phyloP scores from a whole-genome alignment of 2,113 vertebrate genomes.

The Pelecanoides urinatrix region DNA sequence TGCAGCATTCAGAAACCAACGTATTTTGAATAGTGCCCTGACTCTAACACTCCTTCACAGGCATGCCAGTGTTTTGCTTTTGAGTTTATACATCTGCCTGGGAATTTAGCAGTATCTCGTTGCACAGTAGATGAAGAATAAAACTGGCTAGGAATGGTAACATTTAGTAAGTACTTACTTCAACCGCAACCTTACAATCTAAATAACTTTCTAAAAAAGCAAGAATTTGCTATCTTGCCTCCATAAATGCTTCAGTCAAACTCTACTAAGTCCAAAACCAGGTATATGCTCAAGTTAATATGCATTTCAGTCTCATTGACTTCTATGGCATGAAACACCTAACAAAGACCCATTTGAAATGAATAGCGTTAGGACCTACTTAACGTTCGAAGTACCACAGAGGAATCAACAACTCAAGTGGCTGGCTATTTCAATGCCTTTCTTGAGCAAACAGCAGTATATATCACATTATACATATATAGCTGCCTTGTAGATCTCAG shows the following conservation, averaged over 20 bases:
- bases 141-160: background rate
- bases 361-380: background rate
- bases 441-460: background rate
- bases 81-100: slow-evolving; percentile 30
- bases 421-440: background rate
- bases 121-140: background rate
- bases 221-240: background rate
- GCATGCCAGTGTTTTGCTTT: background rate
- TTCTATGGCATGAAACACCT: background rate
- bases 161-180: background rate
- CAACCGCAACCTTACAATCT: background rate
- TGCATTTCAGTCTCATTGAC: background rate
- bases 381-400: background rate
- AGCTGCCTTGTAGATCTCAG: background rate
- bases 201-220: background rate
- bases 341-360: background rate
- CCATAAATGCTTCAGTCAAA: background rate
- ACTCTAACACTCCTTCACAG: slow-evolving; percentile 32
- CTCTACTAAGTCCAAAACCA: background rate
- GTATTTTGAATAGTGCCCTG: slow-evolving; percentile 34
- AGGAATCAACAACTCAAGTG: background rate
- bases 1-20: slow-evolving; percentile 44
- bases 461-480: background rate
- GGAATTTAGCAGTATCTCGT: background rate
- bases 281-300: background rate